Percentiles rank a stretch among this genome's conserved stretches.
phyloP scores from a whole-genome alignment of 1,140 invertebrate genomes.

The Reticulitermes speratus region DNA sequence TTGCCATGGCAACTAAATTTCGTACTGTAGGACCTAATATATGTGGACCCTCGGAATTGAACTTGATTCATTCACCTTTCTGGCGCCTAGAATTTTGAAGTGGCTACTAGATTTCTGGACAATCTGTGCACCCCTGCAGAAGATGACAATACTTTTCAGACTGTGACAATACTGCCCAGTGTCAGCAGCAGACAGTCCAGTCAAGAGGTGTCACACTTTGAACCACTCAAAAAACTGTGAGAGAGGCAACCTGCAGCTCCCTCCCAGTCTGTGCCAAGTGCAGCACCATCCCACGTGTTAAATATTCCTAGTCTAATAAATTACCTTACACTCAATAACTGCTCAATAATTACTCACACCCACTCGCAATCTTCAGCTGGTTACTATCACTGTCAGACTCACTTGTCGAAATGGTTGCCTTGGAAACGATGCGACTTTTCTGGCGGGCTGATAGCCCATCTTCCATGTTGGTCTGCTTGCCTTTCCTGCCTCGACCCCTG shows the following conservation, averaged over 20 bases:
- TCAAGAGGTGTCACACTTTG: too few species aligned
- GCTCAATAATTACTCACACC: slow-evolving; percentile 47
- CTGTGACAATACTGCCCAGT: too few species aligned
- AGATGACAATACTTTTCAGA: too few species aligned
- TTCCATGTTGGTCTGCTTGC: slow-evolving; percentile 46
- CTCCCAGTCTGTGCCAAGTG: background rate
- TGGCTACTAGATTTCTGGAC: too few species aligned
- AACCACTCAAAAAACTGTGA: too few species aligned
- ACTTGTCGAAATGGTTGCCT: slow-evolving; percentile 92
- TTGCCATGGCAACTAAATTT: too few species aligned
- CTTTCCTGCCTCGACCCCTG: slow-evolving; percentile 48
- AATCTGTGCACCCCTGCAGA: too few species aligned
- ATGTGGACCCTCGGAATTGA: too few species aligned
- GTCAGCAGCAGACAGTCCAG: too few species aligned
- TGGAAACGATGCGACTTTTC: slow-evolving; percentile 83
- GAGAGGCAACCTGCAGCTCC: background rate
- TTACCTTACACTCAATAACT: background rate
- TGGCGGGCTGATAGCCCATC: slow-evolving; percentile 80
- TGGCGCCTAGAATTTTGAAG: too few species aligned
- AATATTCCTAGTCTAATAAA: background rate
- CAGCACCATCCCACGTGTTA: background rate
- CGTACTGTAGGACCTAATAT: too few species aligned
- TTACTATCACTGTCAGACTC: slow-evolving; percentile 83
- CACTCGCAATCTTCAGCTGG: slow-evolving; percentile 60
- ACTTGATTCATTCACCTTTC: too few species aligned